These are phyloP conservation scores for Tachypleus tridentatus DNA, from an alignment of 1,140 invertebrate species.

Conservation along the genomic window DNA sequence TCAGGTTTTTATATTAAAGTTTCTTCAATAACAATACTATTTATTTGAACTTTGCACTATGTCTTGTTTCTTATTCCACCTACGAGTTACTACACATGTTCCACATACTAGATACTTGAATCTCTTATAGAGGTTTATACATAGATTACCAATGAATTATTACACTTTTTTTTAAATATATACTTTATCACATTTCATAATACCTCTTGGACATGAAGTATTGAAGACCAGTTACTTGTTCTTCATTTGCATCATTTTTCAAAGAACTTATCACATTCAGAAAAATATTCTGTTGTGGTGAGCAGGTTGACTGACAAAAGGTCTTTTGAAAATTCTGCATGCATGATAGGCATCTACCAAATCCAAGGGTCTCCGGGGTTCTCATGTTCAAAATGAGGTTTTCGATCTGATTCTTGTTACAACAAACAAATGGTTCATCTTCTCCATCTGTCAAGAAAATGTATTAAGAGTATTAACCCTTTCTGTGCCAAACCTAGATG, in stretches of 20 bases:
- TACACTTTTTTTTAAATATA: not conserved
- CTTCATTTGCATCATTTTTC: slow-evolving; percentile 4
- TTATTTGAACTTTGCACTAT: too few relatives aligned
- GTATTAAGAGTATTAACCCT: too few relatives aligned
- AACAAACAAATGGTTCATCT: not conserved
- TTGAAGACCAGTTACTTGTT: not conserved
- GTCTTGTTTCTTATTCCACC: too few relatives aligned
- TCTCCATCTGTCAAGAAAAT: not conserved
- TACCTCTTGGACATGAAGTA: not conserved
- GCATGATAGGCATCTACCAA: slow-evolving; percentile 24
- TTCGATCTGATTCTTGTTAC: not conserved
- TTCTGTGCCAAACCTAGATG: too few relatives aligned
- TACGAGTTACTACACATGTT: too few relatives aligned
- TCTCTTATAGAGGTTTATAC: too few relatives aligned
- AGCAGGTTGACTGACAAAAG: slow-evolving; percentile 23
- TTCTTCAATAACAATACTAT: too few relatives aligned
- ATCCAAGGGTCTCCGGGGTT: slow-evolving; percentile 8
- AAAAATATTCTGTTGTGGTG: slow-evolving; percentile 21
- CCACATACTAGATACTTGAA: too few relatives aligned
- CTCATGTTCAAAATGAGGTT: not conserved
- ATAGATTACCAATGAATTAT: not conserved
- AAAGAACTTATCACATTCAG: slow-evolving; percentile 10
- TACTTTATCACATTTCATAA: not conserved
- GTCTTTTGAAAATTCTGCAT: slow-evolving; percentile 21
- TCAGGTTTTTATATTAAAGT: too few relatives aligned